Evolutionary conservation across 2,113 vertebrate genomes (phyloP), one percentile per base, ranked within the genome.

Genomic region (Empidonax alnorum): DNA sequence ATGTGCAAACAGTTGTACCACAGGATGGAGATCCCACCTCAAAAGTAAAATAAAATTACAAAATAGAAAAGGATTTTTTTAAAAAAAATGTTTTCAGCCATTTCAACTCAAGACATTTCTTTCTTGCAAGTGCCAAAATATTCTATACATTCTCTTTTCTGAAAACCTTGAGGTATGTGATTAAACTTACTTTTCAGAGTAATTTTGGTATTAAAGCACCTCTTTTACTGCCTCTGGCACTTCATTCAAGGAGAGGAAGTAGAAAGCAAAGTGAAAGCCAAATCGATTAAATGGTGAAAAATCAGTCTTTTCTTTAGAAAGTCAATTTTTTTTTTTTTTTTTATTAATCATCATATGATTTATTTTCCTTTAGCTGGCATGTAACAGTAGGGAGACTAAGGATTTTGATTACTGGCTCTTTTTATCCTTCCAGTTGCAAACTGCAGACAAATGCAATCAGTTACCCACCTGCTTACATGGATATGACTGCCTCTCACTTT

Each of bases 181-280:
- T 90, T 92, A 80, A 86, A 76, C 53, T 84, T 84, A 79, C 23
- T 79, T 93, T 90, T 89, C 41, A 68, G 71, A n/a, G 49, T 83
- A 90, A 93, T 80, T 89, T 91, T 77, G 21, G 16, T 94, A 50
- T 91, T 87, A 58, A 95, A 89, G n/a, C 46, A 58, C 47, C 52
- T 95, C 4, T 24, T 85, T 67, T 44, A 59, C 62, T 86, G 71
- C 74, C 62, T 87, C 66, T 94, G 66, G 59, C 78, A 69, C 10
- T 85, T 85, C 49, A 63, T 83, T 89, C 62, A 66, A 73, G n/a
- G 63, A 91, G 27, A 82, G 7, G 18, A 78, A 82, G n/a, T 33
- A 89, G 42, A 74, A 92, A 83, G 68, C 56, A 79, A 87, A 91
- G 37, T 69, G 62, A 89, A 87, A 83, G 58, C 16, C 85, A 89